These are phyloP conservation scores for Sturmia bella DNA, from an alignment of 2,888 invertebrate genomes.

Conservation along the genomic window DNA sequence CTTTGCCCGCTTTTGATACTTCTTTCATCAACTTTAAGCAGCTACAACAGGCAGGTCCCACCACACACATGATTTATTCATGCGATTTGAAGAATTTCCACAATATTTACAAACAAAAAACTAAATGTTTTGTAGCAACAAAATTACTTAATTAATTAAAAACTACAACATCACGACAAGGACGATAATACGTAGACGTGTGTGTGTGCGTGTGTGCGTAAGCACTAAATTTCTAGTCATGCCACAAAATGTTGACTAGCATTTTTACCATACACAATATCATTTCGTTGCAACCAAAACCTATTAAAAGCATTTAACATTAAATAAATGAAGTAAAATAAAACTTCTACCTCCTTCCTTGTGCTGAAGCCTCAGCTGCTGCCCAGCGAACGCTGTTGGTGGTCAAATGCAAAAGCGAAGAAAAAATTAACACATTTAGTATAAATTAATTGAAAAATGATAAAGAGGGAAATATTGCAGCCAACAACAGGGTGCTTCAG, in stretches of 20 bases:
- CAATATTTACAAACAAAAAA: conserved; percentile 35
- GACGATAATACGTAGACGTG: conserved; percentile 17
- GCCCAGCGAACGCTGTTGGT: conserved; percentile 35
- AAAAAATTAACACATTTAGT: conserved; percentile 30
- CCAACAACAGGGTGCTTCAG: conserved; percentile 10
- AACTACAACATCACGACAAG: conserved; percentile 40
- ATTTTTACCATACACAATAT: not conserved
- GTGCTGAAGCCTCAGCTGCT: not conserved
- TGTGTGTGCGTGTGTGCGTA: no score
- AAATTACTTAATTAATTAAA: conserved; percentile 69
- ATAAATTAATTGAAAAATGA: conserved; percentile 31
- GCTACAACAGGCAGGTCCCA: not conserved
- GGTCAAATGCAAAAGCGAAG: conserved; percentile 27
- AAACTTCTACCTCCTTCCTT: not conserved
- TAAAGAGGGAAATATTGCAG: not conserved
- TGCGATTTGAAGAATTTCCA: conserved; percentile 59
- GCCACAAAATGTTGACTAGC: no score
- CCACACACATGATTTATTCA: conserved; percentile 56
- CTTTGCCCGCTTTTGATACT: no score
- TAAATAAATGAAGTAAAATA: conserved; percentile 15
- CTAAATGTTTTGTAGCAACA: conserved; percentile 41
- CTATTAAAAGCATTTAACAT: conserved; percentile 59
- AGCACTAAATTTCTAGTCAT: not conserved
- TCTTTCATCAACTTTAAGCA: no score
- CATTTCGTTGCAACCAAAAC: conserved; percentile 30